Evolutionary conservation across 1,140 invertebrate species (phyloP).

Genomic region (Acromyrmex heyeri): DNA sequence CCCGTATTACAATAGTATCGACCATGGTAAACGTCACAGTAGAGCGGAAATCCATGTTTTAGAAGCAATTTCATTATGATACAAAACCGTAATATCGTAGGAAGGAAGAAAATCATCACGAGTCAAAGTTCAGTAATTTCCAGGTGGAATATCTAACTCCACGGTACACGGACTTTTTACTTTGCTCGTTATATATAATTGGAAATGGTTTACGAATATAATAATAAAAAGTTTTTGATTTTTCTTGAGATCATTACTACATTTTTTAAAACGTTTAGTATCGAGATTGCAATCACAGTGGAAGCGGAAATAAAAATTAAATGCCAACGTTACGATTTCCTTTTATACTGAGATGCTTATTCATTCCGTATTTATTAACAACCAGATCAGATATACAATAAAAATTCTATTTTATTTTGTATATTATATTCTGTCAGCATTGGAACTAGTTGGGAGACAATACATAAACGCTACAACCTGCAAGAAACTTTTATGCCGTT

Average conservation of each 20-base stretch:
- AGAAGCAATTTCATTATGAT: conserved; percentile 52
- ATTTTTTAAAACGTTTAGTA: not conserved
- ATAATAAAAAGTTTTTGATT: not conserved
- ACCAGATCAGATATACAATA: not conserved
- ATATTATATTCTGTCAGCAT: not conserved
- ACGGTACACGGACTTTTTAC: not conserved
- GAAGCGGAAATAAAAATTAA: not conserved
- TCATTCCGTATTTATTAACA: not conserved
- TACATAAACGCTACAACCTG: conserved; percentile 18
- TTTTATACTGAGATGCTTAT: not conserved
- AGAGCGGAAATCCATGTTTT: conserved; percentile 58
- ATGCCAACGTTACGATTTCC: not conserved
- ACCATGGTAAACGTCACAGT: conserved; percentile 56
- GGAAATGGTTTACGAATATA: not conserved
- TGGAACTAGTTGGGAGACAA: not conserved
- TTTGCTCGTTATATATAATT: not conserved
- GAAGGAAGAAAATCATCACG: conserved; percentile 13
- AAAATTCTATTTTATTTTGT: conserved; percentile 20
- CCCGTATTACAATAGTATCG: conserved; percentile 65
- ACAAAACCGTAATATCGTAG: not conserved
- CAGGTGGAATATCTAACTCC: not conserved
- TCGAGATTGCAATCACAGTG: not conserved
- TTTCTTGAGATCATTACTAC: not conserved
- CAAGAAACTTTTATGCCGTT: conserved; percentile 18
- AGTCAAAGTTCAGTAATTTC: conserved; percentile 20